phyloP scores from a whole-genome alignment of 2,888 invertebrate species.

The Bugula neritina region DNA sequence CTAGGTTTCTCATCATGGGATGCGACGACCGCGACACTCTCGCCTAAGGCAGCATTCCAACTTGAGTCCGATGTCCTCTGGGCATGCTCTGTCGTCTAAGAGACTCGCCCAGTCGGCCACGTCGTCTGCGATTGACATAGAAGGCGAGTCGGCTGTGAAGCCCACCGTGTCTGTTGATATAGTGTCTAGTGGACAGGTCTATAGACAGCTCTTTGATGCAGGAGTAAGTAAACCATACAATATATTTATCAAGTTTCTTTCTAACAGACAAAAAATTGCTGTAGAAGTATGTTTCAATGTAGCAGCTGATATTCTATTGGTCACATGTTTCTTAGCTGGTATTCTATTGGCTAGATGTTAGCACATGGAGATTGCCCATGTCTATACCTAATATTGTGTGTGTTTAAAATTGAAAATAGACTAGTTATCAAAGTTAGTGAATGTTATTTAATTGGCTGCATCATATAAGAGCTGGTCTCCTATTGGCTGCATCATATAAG shows the following conservation, averaged over 20 bases:
- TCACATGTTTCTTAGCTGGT: too few species aligned
- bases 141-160: neutral
- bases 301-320: too few species aligned
- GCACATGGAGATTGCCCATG: too few species aligned
- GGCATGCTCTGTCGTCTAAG: neutral
- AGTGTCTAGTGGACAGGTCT: slow-evolving; percentile 51
- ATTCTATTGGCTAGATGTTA: too few species aligned
- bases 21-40: neutral
- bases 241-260: too few species aligned
- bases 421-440: neutral
- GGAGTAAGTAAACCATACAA: slow-evolving; percentile 39
- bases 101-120: neutral
- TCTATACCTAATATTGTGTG: too few species aligned
- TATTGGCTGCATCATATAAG: too few species aligned
- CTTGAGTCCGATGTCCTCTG: neutral
- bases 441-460: neutral
- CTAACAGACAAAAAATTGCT: too few species aligned
- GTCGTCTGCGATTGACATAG: neutral
- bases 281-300: too few species aligned
- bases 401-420: too few species aligned
- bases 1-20: neutral
- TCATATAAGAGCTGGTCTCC: too few species aligned
- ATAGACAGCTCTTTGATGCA: slow-evolving; percentile 53
- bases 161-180: slow-evolving; percentile 28
- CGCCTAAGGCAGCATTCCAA: slow-evolving; percentile 4